Conservation (phyloP, 2,113 vertebrate genomes). For the Australoheros scitulus region DNA sequence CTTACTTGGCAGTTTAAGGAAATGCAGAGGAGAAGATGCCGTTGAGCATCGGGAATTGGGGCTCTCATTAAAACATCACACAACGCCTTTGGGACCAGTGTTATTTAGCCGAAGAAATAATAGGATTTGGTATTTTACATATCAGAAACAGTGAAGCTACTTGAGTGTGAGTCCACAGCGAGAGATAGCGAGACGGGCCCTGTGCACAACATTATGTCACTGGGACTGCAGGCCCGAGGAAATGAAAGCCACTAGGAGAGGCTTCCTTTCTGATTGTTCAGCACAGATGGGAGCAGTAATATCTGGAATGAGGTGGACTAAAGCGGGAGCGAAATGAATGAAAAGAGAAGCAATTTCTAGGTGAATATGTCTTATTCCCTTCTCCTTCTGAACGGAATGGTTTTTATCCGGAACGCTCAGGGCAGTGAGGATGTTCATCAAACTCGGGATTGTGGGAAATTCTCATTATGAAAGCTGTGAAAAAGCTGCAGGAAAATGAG, state of each 20-base stretch:
- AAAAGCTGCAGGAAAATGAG: constrained; percentile 44
- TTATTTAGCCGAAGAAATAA: constrained; percentile 91
- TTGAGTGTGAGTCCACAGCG: constrained; percentile 37
- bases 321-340: constrained; percentile 51
- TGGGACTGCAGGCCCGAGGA: constrained; percentile 59
- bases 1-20: constrained; percentile 99
- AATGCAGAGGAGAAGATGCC: constrained; percentile 91
- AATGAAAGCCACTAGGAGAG: constrained; percentile 58
- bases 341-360: constrained; percentile 51
- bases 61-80: constrained; percentile 97
- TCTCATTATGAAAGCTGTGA: constrained; percentile 48
- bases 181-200: constrained; percentile 55
- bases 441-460: constrained; percentile 46
- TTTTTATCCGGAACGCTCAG: constrained; percentile 46
- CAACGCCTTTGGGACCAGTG: constrained; percentile 88
- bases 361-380: constrained; percentile 55
- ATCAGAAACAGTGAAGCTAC: constrained; percentile 48
- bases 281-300: constrained; percentile 62
- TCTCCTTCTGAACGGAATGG: neutral
- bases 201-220: constrained; percentile 68
- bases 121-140: constrained; percentile 82
- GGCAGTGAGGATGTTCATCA: constrained; percentile 42
- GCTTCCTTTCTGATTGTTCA: constrained; percentile 59
- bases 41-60: constrained; percentile 79
- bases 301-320: constrained; percentile 57